Conservation (phyloP, 1,140 invertebrate species). For the Eueides isabella region DNA sequence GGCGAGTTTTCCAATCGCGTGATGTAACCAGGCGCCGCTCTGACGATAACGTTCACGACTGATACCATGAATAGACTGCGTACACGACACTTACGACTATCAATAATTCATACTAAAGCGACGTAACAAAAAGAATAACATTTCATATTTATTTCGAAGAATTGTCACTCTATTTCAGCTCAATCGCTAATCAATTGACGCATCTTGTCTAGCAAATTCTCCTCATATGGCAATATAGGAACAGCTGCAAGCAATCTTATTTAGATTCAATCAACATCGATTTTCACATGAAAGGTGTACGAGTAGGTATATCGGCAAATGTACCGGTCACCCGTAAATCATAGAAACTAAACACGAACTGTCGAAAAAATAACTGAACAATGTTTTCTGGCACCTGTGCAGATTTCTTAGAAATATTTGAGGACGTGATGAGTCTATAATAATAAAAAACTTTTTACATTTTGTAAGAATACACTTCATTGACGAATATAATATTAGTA, state of each 20-base stretch:
- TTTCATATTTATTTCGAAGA: constrained; percentile 30
- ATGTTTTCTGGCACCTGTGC: constrained; percentile 41
- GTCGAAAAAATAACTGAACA: constrained; percentile 45
- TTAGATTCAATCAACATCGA: constrained; percentile 29
- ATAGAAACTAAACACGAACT: constrained; percentile 39
- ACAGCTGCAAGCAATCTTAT: constrained; percentile 12
- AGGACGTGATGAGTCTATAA: constrained; percentile 19
- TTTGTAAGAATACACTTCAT: background rate
- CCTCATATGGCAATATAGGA: background rate
- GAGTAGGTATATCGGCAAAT: constrained; percentile 18
- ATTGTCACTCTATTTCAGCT: constrained; percentile 31
- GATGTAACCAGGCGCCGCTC: constrained; percentile 71
- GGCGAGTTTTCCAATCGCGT: constrained; percentile 72
- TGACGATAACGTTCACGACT: constrained; percentile 53
- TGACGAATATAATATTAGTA: background rate
- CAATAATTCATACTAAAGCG: constrained; percentile 49
- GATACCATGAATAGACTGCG: constrained; percentile 55
- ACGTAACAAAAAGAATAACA: constrained; percentile 45
- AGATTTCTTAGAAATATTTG: constrained; percentile 39
- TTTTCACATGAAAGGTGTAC: constrained; percentile 22
- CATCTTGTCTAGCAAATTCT: constrained; percentile 1
- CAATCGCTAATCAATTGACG: constrained; percentile 25
- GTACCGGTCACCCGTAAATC: constrained; percentile 41
- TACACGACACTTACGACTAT: constrained; percentile 47
- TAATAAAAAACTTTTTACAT: constrained; percentile 11